These are phyloP conservation scores for Leistus spinibarbis DNA, from an alignment of 2,888 invertebrate genomes.

Conservation along the genomic window DNA sequence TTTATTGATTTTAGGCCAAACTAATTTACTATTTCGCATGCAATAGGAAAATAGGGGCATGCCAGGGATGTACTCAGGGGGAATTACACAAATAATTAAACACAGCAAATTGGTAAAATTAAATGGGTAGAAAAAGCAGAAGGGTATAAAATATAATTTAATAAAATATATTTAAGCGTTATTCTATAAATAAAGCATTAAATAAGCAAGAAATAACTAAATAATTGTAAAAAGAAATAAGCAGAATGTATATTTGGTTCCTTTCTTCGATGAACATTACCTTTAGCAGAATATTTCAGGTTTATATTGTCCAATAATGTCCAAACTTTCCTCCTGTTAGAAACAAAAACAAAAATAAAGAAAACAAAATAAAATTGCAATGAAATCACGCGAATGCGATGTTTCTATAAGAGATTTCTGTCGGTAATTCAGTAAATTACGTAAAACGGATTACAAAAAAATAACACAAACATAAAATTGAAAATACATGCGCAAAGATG, in stretches of 20 bases:
- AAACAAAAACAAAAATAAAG: conserved; percentile 58
- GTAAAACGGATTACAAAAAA: not conserved
- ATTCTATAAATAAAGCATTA: too few species aligned
- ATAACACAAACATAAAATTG: not conserved
- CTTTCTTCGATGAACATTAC: conserved; percentile 55
- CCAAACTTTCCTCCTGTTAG: conserved; percentile 73
- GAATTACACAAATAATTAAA: too few species aligned
- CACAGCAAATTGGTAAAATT: too few species aligned
- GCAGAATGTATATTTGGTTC: conserved; percentile 46
- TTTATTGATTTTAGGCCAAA: not conserved
- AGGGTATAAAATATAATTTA: too few species aligned
- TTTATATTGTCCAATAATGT: conserved; percentile 80
- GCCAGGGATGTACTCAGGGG: not conserved
- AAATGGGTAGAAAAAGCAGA: too few species aligned
- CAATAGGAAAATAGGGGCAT: not conserved
- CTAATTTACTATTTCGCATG: not conserved
- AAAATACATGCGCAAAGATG: not conserved
- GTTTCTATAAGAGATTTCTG: not conserved
- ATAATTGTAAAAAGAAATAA: conserved; percentile 44
- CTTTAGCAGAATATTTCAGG: conserved; percentile 81
- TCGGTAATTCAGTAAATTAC: not conserved
- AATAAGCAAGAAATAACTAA: conserved; percentile 24
- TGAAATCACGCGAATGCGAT: conserved; percentile 7
- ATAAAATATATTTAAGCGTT: too few species aligned
- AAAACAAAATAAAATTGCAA: conserved; percentile 17